Percentiles rank a stretch among this genome's conserved stretches.
phyloP scores from a whole-genome alignment of 2,797 vertebrate genomes.

The Somateria mollissima region DNA sequence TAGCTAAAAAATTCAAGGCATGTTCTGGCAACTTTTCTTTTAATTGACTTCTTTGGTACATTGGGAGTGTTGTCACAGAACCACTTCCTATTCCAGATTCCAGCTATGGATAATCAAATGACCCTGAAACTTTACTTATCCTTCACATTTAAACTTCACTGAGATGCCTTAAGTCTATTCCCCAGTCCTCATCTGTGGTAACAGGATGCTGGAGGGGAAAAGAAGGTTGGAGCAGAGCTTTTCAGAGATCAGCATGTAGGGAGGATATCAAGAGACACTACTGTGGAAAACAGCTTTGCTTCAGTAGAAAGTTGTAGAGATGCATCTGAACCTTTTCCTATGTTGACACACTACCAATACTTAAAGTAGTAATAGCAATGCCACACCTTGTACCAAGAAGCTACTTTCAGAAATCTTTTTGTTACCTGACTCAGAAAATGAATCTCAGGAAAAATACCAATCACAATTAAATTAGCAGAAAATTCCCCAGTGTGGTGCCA shows the following conservation, averaged over 20 bases:
- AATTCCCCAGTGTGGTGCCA: background rate
- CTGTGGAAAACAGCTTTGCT: background rate
- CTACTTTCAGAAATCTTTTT: background rate
- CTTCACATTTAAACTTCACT: background rate
- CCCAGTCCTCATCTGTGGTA: background rate
- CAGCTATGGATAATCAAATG: background rate
- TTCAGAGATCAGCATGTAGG: background rate
- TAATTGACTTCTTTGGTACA: background rate
- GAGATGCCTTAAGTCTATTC: background rate
- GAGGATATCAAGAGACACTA: background rate
- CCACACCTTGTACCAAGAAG: background rate
- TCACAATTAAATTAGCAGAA: background rate
- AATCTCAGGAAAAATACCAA: background rate
- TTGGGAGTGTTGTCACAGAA: background rate
- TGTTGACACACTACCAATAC: background rate
- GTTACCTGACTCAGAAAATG: background rate
- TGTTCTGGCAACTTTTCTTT: background rate
- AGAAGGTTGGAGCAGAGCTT: background rate
- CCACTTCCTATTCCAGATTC: background rate
- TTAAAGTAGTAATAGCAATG: background rate
- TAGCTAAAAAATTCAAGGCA: background rate
- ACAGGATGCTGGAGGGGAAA: background rate
- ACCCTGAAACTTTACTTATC: background rate
- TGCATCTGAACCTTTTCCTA: background rate
- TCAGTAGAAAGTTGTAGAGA: background rate